Evolutionary conservation across 2,888 invertebrate species (phyloP).

Genomic region (Rhagium mordax): DNA sequence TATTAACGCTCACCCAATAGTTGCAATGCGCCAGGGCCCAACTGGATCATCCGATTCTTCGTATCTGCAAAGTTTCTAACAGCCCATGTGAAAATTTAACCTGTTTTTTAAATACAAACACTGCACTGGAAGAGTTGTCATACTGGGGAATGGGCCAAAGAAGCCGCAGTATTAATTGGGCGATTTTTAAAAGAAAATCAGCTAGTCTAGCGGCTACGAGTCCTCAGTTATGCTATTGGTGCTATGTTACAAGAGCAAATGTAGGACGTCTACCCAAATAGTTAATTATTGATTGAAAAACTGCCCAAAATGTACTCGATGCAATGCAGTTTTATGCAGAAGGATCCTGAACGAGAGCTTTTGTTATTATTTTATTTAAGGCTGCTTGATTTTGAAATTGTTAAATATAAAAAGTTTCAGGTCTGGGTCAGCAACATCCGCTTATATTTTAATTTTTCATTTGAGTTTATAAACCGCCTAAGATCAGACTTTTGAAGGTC

Average conservation of each 20-base stretch:
- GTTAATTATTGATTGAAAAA: not conserved
- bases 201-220: no score
- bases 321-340: not conserved
- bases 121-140: not conserved
- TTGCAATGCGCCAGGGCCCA: not conserved
- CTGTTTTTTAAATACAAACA: not conserved
- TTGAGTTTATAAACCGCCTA: no score
- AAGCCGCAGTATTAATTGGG: not conserved
- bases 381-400: not conserved
- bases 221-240: not conserved
- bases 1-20: no score
- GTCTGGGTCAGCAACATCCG: not conserved
- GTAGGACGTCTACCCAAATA: not conserved
- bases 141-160: no score
- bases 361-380: not conserved
- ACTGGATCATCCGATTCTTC: not conserved
- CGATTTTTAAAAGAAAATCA: not conserved
- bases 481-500: no score
- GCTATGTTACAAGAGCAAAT: not conserved
- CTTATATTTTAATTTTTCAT: no score
- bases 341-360: not conserved
- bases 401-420: not conserved
- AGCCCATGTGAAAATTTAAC: not conserved
- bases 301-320: not conserved
- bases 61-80: not conserved